Percentiles rank a stretch among this genome's conserved stretches.
Evolutionary conservation across 2,888 invertebrate genomes (phyloP).

Genomic region (Apamea crenata): DNA sequence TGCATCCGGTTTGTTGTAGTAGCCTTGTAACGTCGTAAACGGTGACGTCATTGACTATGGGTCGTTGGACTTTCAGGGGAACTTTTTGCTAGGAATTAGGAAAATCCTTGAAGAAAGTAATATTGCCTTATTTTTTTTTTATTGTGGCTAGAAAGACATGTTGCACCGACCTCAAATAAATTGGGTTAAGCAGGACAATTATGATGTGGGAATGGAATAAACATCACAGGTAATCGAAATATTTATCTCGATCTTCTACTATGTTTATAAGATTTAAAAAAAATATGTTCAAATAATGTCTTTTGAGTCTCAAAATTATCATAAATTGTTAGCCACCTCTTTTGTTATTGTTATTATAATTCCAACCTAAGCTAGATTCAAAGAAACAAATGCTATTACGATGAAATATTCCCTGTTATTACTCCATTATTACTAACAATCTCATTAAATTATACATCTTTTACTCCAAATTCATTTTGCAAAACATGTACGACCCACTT

Average conservation of each 20-base stretch:
- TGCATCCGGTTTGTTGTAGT: slow-evolving; percentile 46
- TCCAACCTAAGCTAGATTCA: slow-evolving; percentile 28
- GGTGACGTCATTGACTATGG: slow-evolving; percentile 39
- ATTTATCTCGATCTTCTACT: neutral
- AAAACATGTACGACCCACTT: slow-evolving; percentile 55
- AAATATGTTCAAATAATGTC: neutral
- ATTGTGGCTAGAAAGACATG: no score
- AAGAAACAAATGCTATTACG: slow-evolving; percentile 28
- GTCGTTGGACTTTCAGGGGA: slow-evolving; percentile 31
- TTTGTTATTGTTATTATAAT: neutral
- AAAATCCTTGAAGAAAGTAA: neutral
- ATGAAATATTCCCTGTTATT: slow-evolving; percentile 41
- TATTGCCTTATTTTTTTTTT: neutral
- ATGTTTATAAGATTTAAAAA: neutral
- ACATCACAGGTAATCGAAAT: neutral
- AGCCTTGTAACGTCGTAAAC: slow-evolving; percentile 28
- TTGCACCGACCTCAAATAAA: no score
- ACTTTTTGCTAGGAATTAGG: neutral
- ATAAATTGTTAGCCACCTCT: slow-evolving; percentile 14
- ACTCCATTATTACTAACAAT: slow-evolving; percentile 21
- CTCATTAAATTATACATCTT: slow-evolving; percentile 45
- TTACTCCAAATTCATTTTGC: slow-evolving; percentile 36
- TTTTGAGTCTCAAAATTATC: neutral
- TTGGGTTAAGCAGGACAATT: no score
- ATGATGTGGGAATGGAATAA: neutral